Base-by-base conservation (phyloP, 2,113 vertebrate species). In the Theristicus caerulescens region DNA sequence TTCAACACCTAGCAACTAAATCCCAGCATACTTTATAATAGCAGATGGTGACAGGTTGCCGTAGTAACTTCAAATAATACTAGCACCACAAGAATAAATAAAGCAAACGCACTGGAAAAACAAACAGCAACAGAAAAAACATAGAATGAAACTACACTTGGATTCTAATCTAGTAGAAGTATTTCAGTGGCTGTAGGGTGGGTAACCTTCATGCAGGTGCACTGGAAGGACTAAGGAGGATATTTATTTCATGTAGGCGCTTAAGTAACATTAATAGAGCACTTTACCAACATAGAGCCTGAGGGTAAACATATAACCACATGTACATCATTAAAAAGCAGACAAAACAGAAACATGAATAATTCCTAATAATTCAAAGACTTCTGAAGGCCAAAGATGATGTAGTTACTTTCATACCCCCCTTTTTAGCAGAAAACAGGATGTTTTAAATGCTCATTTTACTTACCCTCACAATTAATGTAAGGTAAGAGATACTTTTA, bases 41-140 rank as follows among this genome's bases (percentile, higher is more conserved):
- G 96, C 97, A 97, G 97, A 98, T 97, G 97, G 97, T 97, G 97
- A 97, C 96, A 98, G 51, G 98, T 98, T 98, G 98, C 98, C 96
- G 96, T 98, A 98, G 98, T 97, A 98, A 98, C 98, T 98, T 98
- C 97, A 97, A 96, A 97, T 94, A 96, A 97, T 82, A 91, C 92
- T 74, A 46, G 77, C 95, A 92, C 92, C 78, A 4, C 81, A 70
- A 96, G 96, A 97, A 97, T 91, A 96, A 98, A 97, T 97, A 96
- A 96, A 97, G 90, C 84, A 96, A 97, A 94, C 44, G 85, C 82
- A 42, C 80, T 77, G 54, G 79, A 64, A 86, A 96, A 94, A 91
- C 64, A 76, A 81, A 90, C 24, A 94, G 78, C 70, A 91, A 46
- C 49, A 88, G 47, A 85, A 92, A 52, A 58, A 58, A 67, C 5